Evolutionary conservation across 2,797 vertebrate species (phyloP).

Genomic region (Varecia variegata): DNA sequence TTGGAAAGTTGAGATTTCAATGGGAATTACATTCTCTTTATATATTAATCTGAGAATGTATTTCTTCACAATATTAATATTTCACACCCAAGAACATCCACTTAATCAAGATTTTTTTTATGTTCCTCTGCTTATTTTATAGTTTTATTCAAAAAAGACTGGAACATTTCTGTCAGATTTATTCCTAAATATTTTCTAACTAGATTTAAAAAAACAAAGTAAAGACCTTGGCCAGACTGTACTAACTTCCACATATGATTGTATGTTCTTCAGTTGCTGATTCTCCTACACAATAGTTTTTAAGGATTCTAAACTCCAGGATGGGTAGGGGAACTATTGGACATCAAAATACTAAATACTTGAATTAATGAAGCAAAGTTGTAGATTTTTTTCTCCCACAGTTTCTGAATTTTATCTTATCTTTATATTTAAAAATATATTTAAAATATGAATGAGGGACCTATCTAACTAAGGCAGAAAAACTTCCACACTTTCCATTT

Average conservation of each 20-base stretch:
- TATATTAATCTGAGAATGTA: neutral
- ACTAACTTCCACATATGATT: neutral
- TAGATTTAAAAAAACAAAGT: neutral
- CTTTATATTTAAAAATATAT: neutral
- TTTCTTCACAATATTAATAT: neutral
- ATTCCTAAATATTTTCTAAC: slow-evolving; percentile 10
- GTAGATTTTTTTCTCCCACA: neutral
- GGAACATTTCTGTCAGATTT: neutral
- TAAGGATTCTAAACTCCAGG: neutral
- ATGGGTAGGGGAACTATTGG: neutral
- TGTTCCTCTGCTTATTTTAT: neutral
- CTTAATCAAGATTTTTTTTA: neutral
- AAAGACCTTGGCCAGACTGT: neutral
- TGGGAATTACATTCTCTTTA: neutral
- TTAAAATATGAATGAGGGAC: neutral
- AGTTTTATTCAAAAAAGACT: neutral
- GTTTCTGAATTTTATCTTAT: neutral
- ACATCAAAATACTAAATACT: neutral
- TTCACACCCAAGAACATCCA: neutral
- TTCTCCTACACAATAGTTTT: neutral
- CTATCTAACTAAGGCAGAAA: neutral
- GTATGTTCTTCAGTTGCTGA: neutral
- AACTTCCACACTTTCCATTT: neutral
- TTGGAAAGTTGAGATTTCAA: neutral
- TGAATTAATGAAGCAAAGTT: neutral